A percentile compares a stretch with the other conserved stretches of the same genome.
Conservation (phyloP, 2,113 vertebrate genomes). For the Arothron firmamentum region DNA sequence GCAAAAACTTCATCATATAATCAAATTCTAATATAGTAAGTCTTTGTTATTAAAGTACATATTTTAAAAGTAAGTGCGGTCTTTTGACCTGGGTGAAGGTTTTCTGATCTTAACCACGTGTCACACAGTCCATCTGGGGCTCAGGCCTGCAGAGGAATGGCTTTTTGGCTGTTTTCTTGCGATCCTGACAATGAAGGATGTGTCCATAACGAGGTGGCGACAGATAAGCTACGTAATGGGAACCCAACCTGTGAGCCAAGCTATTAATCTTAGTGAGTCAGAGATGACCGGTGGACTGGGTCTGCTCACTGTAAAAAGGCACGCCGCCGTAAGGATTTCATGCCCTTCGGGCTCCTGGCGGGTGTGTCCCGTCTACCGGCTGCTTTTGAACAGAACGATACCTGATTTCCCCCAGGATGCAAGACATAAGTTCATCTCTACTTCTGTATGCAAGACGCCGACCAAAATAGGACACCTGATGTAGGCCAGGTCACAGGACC, state of each 20-base stretch:
- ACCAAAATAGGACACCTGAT: constrained; percentile 44
- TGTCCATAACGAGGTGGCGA: constrained; percentile 69
- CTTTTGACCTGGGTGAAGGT: constrained; percentile 12
- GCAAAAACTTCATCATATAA: too few relatives aligned
- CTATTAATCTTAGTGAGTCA: constrained; percentile 67
- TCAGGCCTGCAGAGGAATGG: constrained; percentile 30
- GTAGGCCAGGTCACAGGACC: constrained; percentile 53
- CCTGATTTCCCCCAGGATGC: constrained; percentile 47
- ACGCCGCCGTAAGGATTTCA: constrained; percentile 53
- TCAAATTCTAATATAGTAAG: too few relatives aligned
- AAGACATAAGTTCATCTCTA: constrained; percentile 35
- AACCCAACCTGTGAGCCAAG: constrained; percentile 66
- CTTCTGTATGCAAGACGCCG: constrained; percentile 31
- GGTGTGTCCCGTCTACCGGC: constrained; percentile 49
- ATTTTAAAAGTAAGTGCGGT: not conserved
- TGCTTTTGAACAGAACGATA: constrained; percentile 42
- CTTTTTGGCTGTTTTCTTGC: constrained; percentile 28
- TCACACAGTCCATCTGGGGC: constrained; percentile 41
- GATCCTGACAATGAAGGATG: constrained; percentile 67
- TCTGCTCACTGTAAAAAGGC: constrained; percentile 67
- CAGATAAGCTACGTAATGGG: constrained; percentile 69
- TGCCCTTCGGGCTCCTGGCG: constrained; percentile 52
- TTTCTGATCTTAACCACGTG: constrained; percentile 41
- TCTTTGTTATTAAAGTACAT: too few relatives aligned
- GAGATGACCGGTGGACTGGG: constrained; percentile 55